Evolutionary conservation across 2,113 vertebrate species (phyloP), one percentile per base, ranked within the genome.

Genomic region (Glaucidium brasilianum): DNA sequence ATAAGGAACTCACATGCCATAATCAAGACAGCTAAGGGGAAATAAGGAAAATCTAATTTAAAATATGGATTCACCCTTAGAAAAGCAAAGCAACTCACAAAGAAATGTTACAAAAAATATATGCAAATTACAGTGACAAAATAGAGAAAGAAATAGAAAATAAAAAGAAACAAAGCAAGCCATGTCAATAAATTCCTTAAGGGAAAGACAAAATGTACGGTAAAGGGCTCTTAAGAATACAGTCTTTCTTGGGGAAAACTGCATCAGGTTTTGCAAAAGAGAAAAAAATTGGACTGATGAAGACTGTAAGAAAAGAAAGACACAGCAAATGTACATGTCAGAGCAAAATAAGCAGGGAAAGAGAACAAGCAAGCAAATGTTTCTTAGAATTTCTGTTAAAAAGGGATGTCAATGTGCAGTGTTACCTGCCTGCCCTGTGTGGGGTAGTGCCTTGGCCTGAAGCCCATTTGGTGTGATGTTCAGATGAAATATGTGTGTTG

Each of bases 401-500:
- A 78, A 22, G 18, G 15, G 3, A 56, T 55, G 32, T 10, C 16
- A 77, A 3, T 0, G 0, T 43, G 69, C 43, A 72, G 12, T 6
- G 5, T 30, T 30, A 67, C 32, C 73, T 86, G 58, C 26, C 22
- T 72, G 5, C 19, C 25, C 21, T n/a, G 19, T 0, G 1, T 39
- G 19, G 55, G 7, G 11, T 27, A 27, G 12, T 66, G 32, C 32
- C 34, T 85, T 79, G 72, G 11, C 25, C n/a, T 91, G 43, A 39
- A 68, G 32, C 56, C 14, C 3, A 0, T 50, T 83, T 12, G 10
- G 5, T 34, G 50, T 21, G 43, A 39, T 27, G 22, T 58, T 81
- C 25, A 47, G 35, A 43, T 18, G 50, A 84, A 59, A 82, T 34
- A 23, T 8, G 2, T 18, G 4, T 49, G 50, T 56, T 26, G 3